Conservation (phyloP, 2,113 vertebrate species). For the Catharus fuscescens region DNA sequence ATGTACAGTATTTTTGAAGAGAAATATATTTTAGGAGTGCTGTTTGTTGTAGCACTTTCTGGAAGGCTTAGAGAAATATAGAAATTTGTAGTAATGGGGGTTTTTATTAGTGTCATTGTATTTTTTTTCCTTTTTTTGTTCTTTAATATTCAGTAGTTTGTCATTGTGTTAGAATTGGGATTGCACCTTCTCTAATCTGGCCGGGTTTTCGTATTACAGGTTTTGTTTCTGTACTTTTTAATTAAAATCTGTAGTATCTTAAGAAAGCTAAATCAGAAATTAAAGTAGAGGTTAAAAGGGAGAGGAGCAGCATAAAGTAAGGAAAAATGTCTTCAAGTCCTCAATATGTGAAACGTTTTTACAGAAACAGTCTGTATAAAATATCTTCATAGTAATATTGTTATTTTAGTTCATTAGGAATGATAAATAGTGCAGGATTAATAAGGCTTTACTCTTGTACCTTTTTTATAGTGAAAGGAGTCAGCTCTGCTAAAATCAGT, state of each 20-base stretch:
- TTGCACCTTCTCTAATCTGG: background rate
- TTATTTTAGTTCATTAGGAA: background rate
- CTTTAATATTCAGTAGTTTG: background rate
- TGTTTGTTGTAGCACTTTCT: background rate
- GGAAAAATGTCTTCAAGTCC: background rate
- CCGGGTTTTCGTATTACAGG: background rate
- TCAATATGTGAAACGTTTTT: background rate
- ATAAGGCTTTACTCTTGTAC: background rate
- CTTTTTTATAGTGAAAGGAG: background rate
- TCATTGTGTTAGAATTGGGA: background rate
- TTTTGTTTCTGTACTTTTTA: background rate
- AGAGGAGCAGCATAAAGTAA: background rate
- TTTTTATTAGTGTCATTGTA: background rate
- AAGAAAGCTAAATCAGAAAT: background rate
- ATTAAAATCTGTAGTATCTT: background rate
- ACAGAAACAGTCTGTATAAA: background rate
- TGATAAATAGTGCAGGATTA: background rate
- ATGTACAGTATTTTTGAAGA: background rate
- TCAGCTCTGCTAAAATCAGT: background rate
- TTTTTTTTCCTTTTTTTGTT: background rate
- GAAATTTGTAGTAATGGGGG: background rate
- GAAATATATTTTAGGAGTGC: background rate
- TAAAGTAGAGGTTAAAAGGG: background rate
- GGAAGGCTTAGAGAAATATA: background rate
- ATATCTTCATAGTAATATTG: background rate